Percentiles rank a stretch among this genome's conserved stretches.
Conservation (phyloP, 2,797 vertebrate genomes). For the Varecia variegata region DNA sequence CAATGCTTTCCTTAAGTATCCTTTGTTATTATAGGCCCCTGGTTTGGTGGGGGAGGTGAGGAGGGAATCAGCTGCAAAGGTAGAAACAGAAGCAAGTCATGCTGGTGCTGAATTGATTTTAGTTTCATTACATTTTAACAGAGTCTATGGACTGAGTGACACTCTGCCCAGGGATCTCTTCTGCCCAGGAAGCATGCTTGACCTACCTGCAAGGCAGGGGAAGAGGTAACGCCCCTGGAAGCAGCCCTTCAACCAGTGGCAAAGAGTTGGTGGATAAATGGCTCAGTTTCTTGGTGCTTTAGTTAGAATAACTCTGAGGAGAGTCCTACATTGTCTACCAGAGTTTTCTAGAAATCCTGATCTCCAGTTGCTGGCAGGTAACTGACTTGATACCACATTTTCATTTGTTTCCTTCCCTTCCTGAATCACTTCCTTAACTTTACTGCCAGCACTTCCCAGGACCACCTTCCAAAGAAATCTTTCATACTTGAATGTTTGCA, state of each 20-base stretch:
- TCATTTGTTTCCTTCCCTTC: not conserved
- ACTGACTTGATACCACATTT: not conserved
- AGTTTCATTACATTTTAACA: not conserved
- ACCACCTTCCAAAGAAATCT: not conserved
- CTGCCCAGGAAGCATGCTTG: not conserved
- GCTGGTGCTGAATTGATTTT: not conserved
- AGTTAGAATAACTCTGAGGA: not conserved
- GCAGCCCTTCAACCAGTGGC: not conserved
- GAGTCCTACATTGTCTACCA: not conserved
- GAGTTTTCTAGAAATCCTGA: not conserved
- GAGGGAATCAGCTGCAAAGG: not conserved
- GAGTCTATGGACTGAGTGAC: not conserved
- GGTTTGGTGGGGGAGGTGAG: accelerated
- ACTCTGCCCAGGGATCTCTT: not conserved
- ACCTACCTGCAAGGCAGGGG: not conserved
- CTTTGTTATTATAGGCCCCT: not conserved
- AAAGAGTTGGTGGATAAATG: not conserved
- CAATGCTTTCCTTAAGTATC: not conserved
- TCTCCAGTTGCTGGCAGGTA: not conserved
- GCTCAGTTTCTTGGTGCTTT: not conserved
- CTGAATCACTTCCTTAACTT: not conserved
- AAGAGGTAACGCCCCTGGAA: not conserved
- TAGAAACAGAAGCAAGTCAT: not conserved
- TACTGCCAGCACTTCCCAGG: not conserved
- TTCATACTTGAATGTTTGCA: not conserved